A percentile compares a stretch with the other conserved stretches of the same genome.
phyloP scores from a whole-genome alignment of 1,140 invertebrate genomes.

The Eupristina koningsbergeri region DNA sequence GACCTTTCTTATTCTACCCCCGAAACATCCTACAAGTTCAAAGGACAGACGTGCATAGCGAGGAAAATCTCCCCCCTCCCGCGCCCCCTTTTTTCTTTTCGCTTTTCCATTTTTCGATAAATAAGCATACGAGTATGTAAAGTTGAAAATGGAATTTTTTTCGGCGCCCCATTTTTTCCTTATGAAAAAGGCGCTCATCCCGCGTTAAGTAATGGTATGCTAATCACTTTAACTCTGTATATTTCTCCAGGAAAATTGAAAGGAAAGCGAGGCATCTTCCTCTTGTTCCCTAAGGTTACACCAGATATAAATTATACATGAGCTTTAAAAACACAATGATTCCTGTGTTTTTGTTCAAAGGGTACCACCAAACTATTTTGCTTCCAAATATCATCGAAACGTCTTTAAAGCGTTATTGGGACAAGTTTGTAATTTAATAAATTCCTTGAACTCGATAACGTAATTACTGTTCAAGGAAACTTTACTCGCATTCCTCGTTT shows the following conservation, averaged over 20 bases:
- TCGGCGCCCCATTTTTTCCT: background rate
- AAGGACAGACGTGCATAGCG: background rate
- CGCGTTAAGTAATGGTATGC: background rate
- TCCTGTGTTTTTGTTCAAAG: no score
- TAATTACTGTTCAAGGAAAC: background rate
- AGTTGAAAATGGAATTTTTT: background rate
- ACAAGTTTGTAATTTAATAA: background rate
- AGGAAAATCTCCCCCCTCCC: background rate
- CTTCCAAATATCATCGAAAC: no score
- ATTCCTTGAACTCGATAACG: background rate
- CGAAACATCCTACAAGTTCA: background rate
- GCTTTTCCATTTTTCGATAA: background rate
- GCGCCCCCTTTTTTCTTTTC: background rate
- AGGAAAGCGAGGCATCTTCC: background rate
- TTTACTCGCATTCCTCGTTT: background rate
- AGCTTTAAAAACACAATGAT: no score
- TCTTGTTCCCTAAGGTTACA: background rate
- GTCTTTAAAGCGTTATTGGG: no score
- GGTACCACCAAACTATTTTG: no score
- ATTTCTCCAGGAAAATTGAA: background rate
- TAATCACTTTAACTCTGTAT: background rate
- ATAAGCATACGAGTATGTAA: background rate
- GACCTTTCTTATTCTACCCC: slow-evolving; percentile 4
- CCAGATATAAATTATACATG: no score
- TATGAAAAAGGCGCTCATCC: background rate